Evolutionary conservation across 2,113 vertebrate species (phyloP), one percentile per base, ranked within the genome.

Genomic region (Malurus melanocephalus): DNA sequence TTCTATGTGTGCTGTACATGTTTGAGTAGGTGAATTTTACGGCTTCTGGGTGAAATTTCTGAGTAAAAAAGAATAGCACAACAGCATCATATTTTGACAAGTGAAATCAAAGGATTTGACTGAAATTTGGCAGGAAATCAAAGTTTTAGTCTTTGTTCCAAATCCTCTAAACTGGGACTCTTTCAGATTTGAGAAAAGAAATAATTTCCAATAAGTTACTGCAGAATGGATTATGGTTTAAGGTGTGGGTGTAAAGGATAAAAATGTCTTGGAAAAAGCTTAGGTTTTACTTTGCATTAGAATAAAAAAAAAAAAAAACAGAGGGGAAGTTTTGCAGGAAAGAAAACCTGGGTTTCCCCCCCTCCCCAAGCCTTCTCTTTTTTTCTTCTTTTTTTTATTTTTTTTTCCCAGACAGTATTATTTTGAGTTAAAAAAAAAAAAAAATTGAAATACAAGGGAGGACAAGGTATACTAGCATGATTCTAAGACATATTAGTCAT

Each of bases 241-340:
- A 1, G 7, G 20, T 2, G 2, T 4, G 4, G 2, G 8, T 8
- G 14, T 21, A 62, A 80, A 66, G 19, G 2, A 20, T 43, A 43
- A 3, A 84, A 64, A 35, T 65, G 45, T 49, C 77, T 73, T 68
- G 6, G 35, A 48, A 57, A 77, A 52, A 53, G 0, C 4, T 68
- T 46, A 15, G 9, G 3, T 57, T 67, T 74, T 51, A 57, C 11
- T 71, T 74, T 67, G 10, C 4, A 17, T 55, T 67, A 38, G 5
- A 75, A 87, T n/a, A 32, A 82, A 81, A 53, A 49, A 24, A 30
- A 59, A 49, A 53, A 32, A 40, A 38, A 33, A 7, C 8, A 26
- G 13, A 40, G 7, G 5, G 28, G 4, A 87, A 33, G 6, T 52
- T 88, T 53, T 26, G 4, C 13, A 19, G 10, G 7, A 12, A 33